Evolutionary conservation across 2,888 invertebrate species (phyloP), one percentile per base, ranked within the genome.

Genomic region (Marronus borbonicus): DNA sequence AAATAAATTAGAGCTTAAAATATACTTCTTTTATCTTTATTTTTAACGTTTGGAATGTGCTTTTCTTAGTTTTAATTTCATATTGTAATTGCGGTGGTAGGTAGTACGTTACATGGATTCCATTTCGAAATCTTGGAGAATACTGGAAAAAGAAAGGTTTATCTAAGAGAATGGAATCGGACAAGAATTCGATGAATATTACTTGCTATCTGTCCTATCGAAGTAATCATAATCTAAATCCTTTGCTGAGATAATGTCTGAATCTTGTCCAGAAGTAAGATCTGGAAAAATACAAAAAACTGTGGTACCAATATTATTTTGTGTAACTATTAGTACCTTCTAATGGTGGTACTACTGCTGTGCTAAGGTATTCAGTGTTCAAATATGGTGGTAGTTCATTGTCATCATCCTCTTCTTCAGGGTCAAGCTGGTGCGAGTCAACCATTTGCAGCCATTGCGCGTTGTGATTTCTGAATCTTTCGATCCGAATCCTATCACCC

Each of bases 381-480:
- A 95, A 91, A 89, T 94, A 95, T 0, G 94, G 93, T 79, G 95
- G 94, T 83, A 95, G 88, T 84, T 93, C 93, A 81, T 92, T 92
- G 82, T 93, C 94, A 65, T 90, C 92, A 66, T 90, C 92, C 65
- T 86, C 87, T 62, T 89, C 90, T 68, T 88, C 88, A 1, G 86
- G 86, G 52, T 87, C 87, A 60, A 88, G 84, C 80, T 91, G 90
- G 80, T 92, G 92, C 79, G 91, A 90, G 88, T 98, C 97, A 55
- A 99, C 97, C 94, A 98, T 98, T 85, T 97, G 97, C 82, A 99
- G 90, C 99, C 99, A 99, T 87, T 99, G 98, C 0, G 97, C 96
- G 89, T 99, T 99, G 89, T 99, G 98, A 89, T 97, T 97, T n/a
- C 97, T 93, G 89, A 99, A 99, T 83, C 98, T 95, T 89, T 98